Base-by-base conservation (phyloP, 2,797 vertebrate species). In the Lutjanus campechanus region DNA sequence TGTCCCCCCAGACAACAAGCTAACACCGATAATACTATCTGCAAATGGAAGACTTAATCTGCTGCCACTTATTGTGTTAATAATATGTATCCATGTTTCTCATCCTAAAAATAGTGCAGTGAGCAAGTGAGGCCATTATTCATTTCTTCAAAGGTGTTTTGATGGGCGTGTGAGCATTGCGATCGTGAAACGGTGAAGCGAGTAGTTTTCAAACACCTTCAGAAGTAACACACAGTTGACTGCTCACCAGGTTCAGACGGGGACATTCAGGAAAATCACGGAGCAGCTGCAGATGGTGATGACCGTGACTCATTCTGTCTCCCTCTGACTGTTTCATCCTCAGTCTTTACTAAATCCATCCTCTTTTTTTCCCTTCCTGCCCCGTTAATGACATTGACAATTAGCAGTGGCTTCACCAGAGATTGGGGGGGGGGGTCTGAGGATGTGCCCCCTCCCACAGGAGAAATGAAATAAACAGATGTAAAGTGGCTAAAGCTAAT, bases 21-120 rank as follows among this genome's bases (percentile, higher is more conserved):
- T 76, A 85, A 84, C 85, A 88, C 89, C 82, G 88, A 92, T 90
- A 91, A 94, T 83, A 80, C 82, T 81, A 82, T 90, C 90, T 85
- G 82, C 75, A 91, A 90, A 91, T 85, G 79, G 82, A 84, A 65
- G 73, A 47, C 75, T 86, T 89, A 85, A 87, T 90, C 85, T 81
- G 79, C 86, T 68, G 68, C 83, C 81, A 72, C 86, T 88, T 77
- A 75, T 72, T 88, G 72, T 84, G 85, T 84, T 84, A 77, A 70
- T 89, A 83, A 71, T 82, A 67, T 76, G 77, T 60, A 74, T 82
- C 69, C 65, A 83, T 78, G 73, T 87, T 82, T 65, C 69, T 78
- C 53, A n/a, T 71, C 47, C 86, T 84, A 82, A 88, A 90, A 92
- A 90, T 84, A 91, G 83, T n/a, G 43, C 70, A 49, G 59, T n/a